Evolutionary conservation across 2,888 invertebrate species (phyloP).

Genomic region (Drosophila yooni): DNA sequence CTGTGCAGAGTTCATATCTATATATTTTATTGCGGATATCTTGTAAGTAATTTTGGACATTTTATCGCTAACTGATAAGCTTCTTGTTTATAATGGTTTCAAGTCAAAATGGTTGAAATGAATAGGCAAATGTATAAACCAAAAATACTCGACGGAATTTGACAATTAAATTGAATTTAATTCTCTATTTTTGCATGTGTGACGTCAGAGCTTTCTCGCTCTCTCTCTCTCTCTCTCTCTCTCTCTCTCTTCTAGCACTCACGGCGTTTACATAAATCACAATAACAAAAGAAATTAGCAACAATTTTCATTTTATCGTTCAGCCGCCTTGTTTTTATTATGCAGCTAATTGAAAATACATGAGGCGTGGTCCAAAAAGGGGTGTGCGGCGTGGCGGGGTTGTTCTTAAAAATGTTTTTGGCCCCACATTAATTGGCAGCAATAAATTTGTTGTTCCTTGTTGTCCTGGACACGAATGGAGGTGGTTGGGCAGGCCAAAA

Average conservation of each 20-base stretch:
- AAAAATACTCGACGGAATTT: slow-evolving; percentile 1
- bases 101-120: not conserved
- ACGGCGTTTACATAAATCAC: slow-evolving; percentile 66
- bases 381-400: slow-evolving; percentile 11
- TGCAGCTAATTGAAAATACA: slow-evolving; percentile 73
- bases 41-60: not conserved
- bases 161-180: slow-evolving; percentile 43
- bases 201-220: slow-evolving; percentile 1
- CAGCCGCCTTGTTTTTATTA: slow-evolving; percentile 51
- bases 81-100: not conserved
- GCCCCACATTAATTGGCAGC: slow-evolving; percentile 71
- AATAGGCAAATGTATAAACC: not conserved
- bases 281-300: slow-evolving; percentile 76
- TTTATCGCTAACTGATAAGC: slow-evolving; percentile 41
- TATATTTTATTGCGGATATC: not conserved
- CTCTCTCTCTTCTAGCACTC: slow-evolving; percentile 6
- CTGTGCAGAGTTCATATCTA: not conserved
- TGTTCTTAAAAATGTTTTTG: slow-evolving; percentile 52
- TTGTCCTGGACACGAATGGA: slow-evolving; percentile 55
- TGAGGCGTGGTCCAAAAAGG: slow-evolving; percentile 11
- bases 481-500: not conserved
- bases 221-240: not conserved
- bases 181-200: slow-evolving; percentile 16
- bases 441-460: slow-evolving; percentile 65
- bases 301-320: slow-evolving; percentile 59